A percentile compares a stretch with the other conserved stretches of the same genome.
Conservation (phyloP, 2,797 vertebrate species). For the Amblyopsis hoosieri region DNA sequence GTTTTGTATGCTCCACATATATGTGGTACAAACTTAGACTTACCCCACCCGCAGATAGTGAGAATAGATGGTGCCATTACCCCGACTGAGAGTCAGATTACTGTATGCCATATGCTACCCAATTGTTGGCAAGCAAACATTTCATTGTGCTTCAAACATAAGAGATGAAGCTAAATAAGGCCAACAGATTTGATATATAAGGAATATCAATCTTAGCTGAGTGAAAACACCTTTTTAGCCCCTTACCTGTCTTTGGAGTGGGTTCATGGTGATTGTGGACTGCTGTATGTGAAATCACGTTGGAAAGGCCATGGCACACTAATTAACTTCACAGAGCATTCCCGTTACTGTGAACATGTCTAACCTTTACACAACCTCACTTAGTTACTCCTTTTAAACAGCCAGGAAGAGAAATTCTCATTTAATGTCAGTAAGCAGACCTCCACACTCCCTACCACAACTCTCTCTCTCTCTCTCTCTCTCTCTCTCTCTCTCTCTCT, state of each 20-base stretch:
- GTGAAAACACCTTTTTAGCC: constrained; percentile 29
- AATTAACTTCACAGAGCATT: constrained; percentile 71
- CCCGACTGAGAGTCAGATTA: constrained; percentile 44
- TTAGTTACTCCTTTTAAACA: constrained; percentile 62
- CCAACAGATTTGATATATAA: too few species aligned
- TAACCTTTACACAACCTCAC: constrained; percentile 72
- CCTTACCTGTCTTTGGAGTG: constrained; percentile 45
- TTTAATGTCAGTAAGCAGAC: constrained; percentile 67
- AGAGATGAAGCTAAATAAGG: constrained; percentile 3
- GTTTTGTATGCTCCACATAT: constrained; percentile 39
- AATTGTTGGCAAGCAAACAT: constrained; percentile 44
- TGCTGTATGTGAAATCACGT: constrained; percentile 50
- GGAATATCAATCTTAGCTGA: constrained; percentile 11
- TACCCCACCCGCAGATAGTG: constrained; percentile 37
- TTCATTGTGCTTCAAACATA: constrained; percentile 21
- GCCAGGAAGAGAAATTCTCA: constrained; percentile 53
- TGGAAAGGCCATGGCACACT: constrained; percentile 64
- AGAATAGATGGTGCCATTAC: constrained; percentile 59
- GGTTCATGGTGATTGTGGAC: constrained; percentile 35
- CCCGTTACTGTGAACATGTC: constrained; percentile 46
- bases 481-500: constrained; percentile 3
- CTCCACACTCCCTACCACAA: constrained; percentile 9
- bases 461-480: not conserved
- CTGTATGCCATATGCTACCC: constrained; percentile 51
- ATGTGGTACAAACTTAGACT: constrained; percentile 26